Evolutionary conservation across 1,140 invertebrate species (phyloP).

Genomic region (Phocides pigmalion): DNA sequence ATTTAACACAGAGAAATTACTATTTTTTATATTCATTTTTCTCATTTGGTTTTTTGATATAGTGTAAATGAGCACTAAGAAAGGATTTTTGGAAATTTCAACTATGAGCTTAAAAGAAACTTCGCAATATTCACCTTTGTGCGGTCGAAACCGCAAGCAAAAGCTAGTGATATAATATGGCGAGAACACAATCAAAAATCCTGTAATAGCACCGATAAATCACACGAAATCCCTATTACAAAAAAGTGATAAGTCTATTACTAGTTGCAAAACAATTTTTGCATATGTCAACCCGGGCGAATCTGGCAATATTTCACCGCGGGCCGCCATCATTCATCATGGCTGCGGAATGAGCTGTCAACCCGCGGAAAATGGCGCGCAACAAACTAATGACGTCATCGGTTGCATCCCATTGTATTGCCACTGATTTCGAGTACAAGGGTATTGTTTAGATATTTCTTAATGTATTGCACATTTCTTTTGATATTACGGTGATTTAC

Average conservation of each 20-base stretch:
- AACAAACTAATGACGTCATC: slow-evolving; percentile 50
- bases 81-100: no score
- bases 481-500: slow-evolving; percentile 2
- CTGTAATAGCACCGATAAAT: slow-evolving; percentile 43
- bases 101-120: no score
- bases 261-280: slow-evolving; percentile 75
- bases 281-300: slow-evolving; percentile 72
- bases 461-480: slow-evolving; percentile 15
- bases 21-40: no score
- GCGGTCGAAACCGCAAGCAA: no score
- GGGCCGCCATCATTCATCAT: slow-evolving; percentile 68
- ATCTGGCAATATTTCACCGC: slow-evolving; percentile 67
- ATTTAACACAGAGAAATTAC: no score
- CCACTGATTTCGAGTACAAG: slow-evolving; percentile 21
- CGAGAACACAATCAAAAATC: slow-evolving; percentile 13
- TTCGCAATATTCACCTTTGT: no score
- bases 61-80: no score
- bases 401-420: slow-evolving; percentile 38
- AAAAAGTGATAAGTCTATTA: slow-evolving; percentile 61
- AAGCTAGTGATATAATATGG: background rate
- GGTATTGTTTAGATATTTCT: slow-evolving; percentile 30
- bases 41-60: no score
- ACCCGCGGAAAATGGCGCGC: slow-evolving; percentile 55
- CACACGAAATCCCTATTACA: slow-evolving; percentile 41
- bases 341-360: slow-evolving; percentile 76